These are phyloP conservation scores for Uria aalge DNA, from an alignment of 2,113 vertebrate species.

Conservation along the genomic window DNA sequence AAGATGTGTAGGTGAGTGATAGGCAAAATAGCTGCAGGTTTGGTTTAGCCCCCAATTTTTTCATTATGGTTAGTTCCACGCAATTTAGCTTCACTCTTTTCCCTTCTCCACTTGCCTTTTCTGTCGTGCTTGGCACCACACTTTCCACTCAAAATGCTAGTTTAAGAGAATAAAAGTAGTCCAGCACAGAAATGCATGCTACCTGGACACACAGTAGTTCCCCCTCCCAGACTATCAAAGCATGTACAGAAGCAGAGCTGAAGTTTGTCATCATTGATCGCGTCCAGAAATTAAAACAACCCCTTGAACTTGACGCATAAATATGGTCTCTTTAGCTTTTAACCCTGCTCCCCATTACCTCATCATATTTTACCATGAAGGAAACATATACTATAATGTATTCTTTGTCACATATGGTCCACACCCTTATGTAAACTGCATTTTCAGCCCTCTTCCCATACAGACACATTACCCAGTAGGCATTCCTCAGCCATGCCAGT, in stretches of 20 bases:
- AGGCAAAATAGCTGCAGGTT: neutral
- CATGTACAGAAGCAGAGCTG: neutral
- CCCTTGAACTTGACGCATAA: slow-evolving; percentile 43
- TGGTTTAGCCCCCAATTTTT: neutral
- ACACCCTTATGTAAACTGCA: slow-evolving; percentile 42
- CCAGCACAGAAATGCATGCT: neutral
- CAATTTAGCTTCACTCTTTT: neutral
- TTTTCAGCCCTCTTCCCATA: slow-evolving; percentile 57
- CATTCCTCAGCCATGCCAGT: slow-evolving; percentile 27
- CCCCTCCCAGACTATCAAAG: neutral
- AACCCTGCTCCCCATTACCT: slow-evolving; percentile 55
- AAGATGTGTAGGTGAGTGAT: neutral
- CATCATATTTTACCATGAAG: slow-evolving; percentile 53
- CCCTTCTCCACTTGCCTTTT: neutral
- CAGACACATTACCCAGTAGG: slow-evolving; percentile 8
- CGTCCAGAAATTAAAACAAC: slow-evolving; percentile 31
- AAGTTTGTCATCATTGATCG: neutral
- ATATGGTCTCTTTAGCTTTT: slow-evolving; percentile 47
- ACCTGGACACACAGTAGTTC: neutral
- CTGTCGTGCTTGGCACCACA: neutral
- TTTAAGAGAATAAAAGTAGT: neutral
- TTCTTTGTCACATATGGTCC: slow-evolving; percentile 49
- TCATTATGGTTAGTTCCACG: neutral
- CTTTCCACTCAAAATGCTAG: neutral
- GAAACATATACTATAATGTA: slow-evolving; percentile 50